Base-by-base conservation (phyloP, 2,113 vertebrate species). In the Ornithorhynchus anatinus region DNA sequence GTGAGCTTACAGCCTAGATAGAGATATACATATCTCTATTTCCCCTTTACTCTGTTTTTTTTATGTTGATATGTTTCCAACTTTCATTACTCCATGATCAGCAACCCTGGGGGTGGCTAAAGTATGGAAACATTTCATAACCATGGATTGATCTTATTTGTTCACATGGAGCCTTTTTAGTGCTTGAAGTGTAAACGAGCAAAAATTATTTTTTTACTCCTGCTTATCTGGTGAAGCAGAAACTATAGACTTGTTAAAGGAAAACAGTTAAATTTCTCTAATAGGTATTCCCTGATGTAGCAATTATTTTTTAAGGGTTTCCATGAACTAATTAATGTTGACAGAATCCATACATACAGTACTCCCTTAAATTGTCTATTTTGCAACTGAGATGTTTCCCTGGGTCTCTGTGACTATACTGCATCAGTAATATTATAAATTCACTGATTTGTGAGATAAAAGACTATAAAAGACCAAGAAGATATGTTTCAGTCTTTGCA, bases 281-380 rank as follows among this genome's bases (percentile, higher is more conserved):
- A 13, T 59, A 47, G 5, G 37, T 61, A 43, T 84, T 11, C 11
- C 42, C 20, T 53, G 20, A 36, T 8, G n/a, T 50, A 42, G 59
- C 52, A 69, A 42, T 77, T 36, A 73, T 72, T 54, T 54, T 77
- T 75, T 58, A 79, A 76, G 74, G 67, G 69, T 71, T 72, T 80
- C 47, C 14, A 75, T 22, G 61, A 64, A 65, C 44, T 77, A 64
- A 79, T 72, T 69, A 79, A 16, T 19, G 4, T 37, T 73, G 51
- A 59, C 52, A 78, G 69, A 48, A 64, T 17, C 59, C 56, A 63
- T 33, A 42, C 22, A 47, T 7, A 1, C 6, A 6, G 4, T 16
- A 5, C 8, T 33, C 16, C 9, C 20, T 68, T 47, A 33, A 7
- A 10, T 25, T 22, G 10, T 25, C 1, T 17, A 61, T n/a, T n/a